Evolutionary conservation across 2,888 invertebrate species (phyloP), one percentile per base, ranked within the genome.

Genomic region (Crioceris asparagi): DNA sequence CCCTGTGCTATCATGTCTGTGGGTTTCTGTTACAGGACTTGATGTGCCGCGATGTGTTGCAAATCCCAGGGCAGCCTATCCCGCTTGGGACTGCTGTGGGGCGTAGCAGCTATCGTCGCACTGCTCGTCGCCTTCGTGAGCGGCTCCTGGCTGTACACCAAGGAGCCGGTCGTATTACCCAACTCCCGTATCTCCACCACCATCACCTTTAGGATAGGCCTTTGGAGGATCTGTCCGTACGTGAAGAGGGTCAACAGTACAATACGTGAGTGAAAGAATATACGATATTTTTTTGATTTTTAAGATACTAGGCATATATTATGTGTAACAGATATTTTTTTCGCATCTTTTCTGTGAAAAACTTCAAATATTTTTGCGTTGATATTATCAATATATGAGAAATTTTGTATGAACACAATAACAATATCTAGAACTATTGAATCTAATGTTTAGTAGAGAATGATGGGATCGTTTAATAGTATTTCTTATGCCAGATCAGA

Each of bases 191-290:
- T 64, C 47, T 61, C 61, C 41, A 67, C 69, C 29, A 62, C 62
- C 38, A 64, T 69, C 49, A 65, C 61, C 35, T 69, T 69, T 53
- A 57, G 61, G 34, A 68, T 70, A 44, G 70, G 70, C 34, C 58
- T 70, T 39, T 70, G 69, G 69, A 55, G 65, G 27, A 66, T 66
- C 34, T 70, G 70, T 52, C 69, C 68, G 7, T 56, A 60, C 17
- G 57, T 69, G 36, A 66, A 62, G 52, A 59, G 58, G 46, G 55
- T 64, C 53, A 67, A 69, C 55, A 52, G 58, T 12, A 57, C 66
- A 29, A 61, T 61, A 55, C 62, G 68, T 68, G 57, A 68, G 68
- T 68, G 36, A 4, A 11, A n/a, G n/a, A n/a, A n/a, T n/a, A n/a
- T n/a, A n/a, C n/a, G n/a, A n/a, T n/a, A n/a, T n/a, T n/a, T 12